phyloP scores from a whole-genome alignment of 2,113 vertebrate species.

The Ammodytes marinus region DNA sequence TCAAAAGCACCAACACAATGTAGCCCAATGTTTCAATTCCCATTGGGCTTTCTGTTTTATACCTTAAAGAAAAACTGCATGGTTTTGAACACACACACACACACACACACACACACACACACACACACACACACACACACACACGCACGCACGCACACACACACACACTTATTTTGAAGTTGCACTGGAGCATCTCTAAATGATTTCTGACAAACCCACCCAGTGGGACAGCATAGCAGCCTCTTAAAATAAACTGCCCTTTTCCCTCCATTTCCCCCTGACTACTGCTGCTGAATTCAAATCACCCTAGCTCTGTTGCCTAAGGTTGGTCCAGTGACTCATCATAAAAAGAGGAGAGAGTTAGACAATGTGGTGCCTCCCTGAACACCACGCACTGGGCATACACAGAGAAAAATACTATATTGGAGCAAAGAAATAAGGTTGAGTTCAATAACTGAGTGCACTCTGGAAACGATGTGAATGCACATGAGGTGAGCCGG shows the following conservation, averaged over 20 bases:
- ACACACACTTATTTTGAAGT: conserved; percentile 33
- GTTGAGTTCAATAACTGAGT: conserved; percentile 42
- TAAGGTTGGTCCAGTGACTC: conserved; percentile 71
- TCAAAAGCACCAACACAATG: no score
- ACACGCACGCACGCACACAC: background rate
- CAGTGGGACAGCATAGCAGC: conserved; percentile 49
- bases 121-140: no score
- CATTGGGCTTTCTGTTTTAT: background rate
- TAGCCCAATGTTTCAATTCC: background rate
- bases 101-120: no score
- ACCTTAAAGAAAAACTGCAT: conserved; percentile 7
- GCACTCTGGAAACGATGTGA: conserved; percentile 12
- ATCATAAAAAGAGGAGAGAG: conserved; percentile 58
- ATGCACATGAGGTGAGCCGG: conserved; percentile 9
- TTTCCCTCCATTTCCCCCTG: conserved; percentile 55
- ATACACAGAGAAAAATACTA: conserved; percentile 16
- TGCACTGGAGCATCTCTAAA: conserved; percentile 66
- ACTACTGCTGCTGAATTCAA: conserved; percentile 71
- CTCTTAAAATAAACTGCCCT: conserved; percentile 77
- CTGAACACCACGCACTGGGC: conserved; percentile 17
- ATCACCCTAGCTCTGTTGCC: conserved; percentile 58
- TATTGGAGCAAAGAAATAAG: conserved; percentile 35
- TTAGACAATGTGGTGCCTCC: conserved; percentile 51
- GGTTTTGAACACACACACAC: background rate
- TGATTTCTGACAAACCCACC: conserved; percentile 71